Evolutionary conservation across 2,888 invertebrate species (phyloP), one percentile per base, ranked within the genome.

Genomic region (Pasiphila rectangulata): DNA sequence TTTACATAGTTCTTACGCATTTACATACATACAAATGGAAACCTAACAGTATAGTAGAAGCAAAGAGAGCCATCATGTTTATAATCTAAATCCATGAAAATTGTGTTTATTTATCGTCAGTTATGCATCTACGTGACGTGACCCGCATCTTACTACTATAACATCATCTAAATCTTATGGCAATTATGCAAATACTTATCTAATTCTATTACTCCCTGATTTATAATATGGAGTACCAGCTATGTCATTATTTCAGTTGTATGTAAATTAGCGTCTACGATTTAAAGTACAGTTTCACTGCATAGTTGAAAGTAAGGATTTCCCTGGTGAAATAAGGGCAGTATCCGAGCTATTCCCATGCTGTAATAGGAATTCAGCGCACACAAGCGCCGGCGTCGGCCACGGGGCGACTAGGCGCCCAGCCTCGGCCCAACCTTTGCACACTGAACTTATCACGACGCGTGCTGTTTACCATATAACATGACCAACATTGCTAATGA

Each of bases 321-420:
- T 82, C 82, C 82, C 76, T 78, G 69, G 69, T 64, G 64, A 69
- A 84, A 79, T 75, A 75, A 82, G 82, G 83, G 82, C 80, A 80
- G 73, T 74, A 73, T 75, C 76, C 71, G 63, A 73, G 75, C 78
- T 83, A 79, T 83, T 85, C 83, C 79, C 83, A 83, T 81, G 78
- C 83, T 65, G 57, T 68, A 71, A 81, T 78, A 84, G 77, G 73
- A 83, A 86, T 86, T 86, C 86, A 78, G 79, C 77, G 85, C 85
- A 85, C 86, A 85, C 68, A 72, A 57, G 53, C 64, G 67, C 68
- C 59, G 64, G 66, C 67, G 48, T 34, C 43, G 23, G 17, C 43
- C n/a, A 19, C 35, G 34, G 10, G 34, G 21, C 36, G 29, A n/a
- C n/a, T n/a, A n/a, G n/a, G n/a, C n/a, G n/a, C n/a, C n/a, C n/a